These are phyloP conservation scores for Stichodactyla mertensii DNA, from an alignment of 64 coral and sea anemone species.

Conservation along the genomic window DNA sequence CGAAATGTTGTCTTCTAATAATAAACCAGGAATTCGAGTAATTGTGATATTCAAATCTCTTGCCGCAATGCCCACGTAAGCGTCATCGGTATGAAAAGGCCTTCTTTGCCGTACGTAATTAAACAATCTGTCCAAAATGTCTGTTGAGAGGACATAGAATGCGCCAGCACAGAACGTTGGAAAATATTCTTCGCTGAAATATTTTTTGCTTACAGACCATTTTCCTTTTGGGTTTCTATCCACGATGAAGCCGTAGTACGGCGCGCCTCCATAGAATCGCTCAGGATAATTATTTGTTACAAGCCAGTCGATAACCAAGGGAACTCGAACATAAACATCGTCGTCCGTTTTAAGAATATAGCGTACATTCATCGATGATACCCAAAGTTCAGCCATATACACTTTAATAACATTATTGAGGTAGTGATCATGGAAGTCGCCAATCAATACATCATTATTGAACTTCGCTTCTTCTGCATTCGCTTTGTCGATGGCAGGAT, in stretches of 20 bases:
- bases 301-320: constrained; percentile 11
- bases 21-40: neutral
- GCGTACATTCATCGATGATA: neutral
- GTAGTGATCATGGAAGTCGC: constrained; percentile 1
- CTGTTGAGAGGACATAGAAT: constrained; percentile 5
- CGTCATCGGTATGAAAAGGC: constrained; percentile 20
- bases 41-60: neutral
- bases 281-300: neutral
- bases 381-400: constrained; percentile 6
- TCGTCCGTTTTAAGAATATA: constrained; percentile 16
- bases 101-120: neutral
- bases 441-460: constrained; percentile 6
- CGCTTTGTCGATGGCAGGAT: neutral
- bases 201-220: constrained; percentile 18
- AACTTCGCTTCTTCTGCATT: neutral
- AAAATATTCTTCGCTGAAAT: neutral
- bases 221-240: neutral
- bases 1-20: neutral
- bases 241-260: neutral
- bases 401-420: constrained; percentile 13
- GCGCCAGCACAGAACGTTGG: constrained; percentile 4
- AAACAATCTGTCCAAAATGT: neutral
- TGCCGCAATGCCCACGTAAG: constrained; percentile 14
- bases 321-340: constrained; percentile 20
- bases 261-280: neutral